Evolutionary conservation across 2,888 invertebrate genomes (phyloP).

Genomic region (Himalopsyche kuldschensis): DNA sequence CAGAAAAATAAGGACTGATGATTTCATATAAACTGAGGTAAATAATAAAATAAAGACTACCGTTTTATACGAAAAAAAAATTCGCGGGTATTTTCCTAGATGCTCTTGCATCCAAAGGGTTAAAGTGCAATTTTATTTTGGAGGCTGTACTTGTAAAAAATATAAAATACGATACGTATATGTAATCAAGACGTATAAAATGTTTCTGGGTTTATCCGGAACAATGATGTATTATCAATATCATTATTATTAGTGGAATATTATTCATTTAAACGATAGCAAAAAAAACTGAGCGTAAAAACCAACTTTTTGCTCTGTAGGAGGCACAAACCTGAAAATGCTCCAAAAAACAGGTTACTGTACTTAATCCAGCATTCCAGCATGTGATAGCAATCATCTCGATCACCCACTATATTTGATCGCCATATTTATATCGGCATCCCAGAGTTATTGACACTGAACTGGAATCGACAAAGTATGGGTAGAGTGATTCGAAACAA

Average conservation of each 20-base stretch:
- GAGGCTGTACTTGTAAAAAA: too few relatives aligned
- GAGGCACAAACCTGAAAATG: not conserved
- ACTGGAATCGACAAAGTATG: not conserved
- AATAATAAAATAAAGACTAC: too few relatives aligned
- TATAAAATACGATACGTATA: too few relatives aligned
- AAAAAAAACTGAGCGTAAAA: not conserved
- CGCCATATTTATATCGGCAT: not conserved
- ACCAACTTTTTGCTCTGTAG: not conserved
- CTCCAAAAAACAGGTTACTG: not conserved
- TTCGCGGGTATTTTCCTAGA: too few relatives aligned
- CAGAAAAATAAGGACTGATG: too few relatives aligned
- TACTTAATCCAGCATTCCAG: not conserved
- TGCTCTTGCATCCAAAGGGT: too few relatives aligned
- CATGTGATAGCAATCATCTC: not conserved
- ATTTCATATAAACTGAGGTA: too few relatives aligned
- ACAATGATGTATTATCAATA: not conserved
- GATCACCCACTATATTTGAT: not conserved
- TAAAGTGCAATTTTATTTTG: too few relatives aligned
- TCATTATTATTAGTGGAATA: not conserved
- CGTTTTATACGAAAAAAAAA: too few relatives aligned
- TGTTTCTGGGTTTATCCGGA: not conserved
- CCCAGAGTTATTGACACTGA: not conserved
- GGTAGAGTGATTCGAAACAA: not conserved
- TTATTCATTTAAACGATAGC: not conserved
- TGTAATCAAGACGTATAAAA: too few relatives aligned